Evolutionary conservation across 2,113 vertebrate species (phyloP), one percentile per base, ranked within the genome.

Genomic region (Scytalopus superciliaris): DNA sequence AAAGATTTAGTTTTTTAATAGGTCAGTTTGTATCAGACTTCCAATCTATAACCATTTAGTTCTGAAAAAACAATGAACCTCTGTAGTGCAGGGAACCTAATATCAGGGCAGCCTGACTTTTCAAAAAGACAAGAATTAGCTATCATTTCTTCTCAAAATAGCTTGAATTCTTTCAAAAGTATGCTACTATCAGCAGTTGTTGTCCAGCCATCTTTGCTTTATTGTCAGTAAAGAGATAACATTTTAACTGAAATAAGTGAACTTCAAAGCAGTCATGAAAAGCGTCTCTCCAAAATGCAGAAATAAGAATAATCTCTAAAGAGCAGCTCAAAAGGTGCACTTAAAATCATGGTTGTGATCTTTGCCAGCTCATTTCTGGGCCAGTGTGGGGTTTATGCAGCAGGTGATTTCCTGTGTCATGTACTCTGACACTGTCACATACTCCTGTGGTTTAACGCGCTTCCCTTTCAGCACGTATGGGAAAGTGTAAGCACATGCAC

Each of bases 21-120:
- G 55, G 39, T 56, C 87, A 70, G 53, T 78, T 77, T 53, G 33
- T 83, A 84, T 72, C 84, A 66, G 81, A 73, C 59, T 87, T 90
- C 49, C 30, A 73, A 57, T 67, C 76, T 87, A 89, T 59, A 84
- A 83, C 68, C 22, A 60, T 72, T 87, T 78, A 45, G 66, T 81
- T 92, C 45, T 57, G 30, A 75, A 92, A 94, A 90, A 88, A 96
- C 93, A 95, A 94, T 90, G 56, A 66, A 92, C 73, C 84, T 93
- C 90, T 97, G 89, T 97, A 91, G 83, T 96, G 37, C 50, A 44
- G 80, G 92, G 92, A 96, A 95, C 73, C 40, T 88, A 94, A 89
- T 95, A 94, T 84, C 64, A 73, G 66, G 73, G 86, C 90, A 94
- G 86, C 62, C 56, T 66, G 90, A 62, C 73, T 93, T 92, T 87